Base-by-base conservation (phyloP, 2,888 invertebrate genomes). In the Carpatolechia fugitivella region DNA sequence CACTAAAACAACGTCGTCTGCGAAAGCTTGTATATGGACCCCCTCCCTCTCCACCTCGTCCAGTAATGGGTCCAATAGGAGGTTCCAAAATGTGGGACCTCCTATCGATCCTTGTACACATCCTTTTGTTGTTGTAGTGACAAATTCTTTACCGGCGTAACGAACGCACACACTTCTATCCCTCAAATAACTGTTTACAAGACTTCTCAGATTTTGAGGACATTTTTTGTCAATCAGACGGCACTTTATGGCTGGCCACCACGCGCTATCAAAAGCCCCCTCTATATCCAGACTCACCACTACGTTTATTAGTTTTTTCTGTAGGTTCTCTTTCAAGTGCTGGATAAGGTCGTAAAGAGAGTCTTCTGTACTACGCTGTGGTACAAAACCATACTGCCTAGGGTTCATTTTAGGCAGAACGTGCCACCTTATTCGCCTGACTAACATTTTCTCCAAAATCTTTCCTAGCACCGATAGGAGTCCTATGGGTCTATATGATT, bases 331-430 rank as follows among this genome's bases (percentile, higher is more conserved):
- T 6, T 36, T 36, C 14, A 36, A 7, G 6, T 36, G 36, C 14
- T 36, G 36, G 7, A 36, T 14, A 1, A 36, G 14, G 14, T 14
- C 36, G 14, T 36, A 36, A 1, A 36, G 14, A 1, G 36, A 36
- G 14, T 36, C 36, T 14, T 36, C 40, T 0, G 56, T 35, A 4
- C 53, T 0, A 3, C 51, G 11, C 64, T 63, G 64, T 62, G 60
- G 65, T 5, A 64, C 62, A 50, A 33, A 33, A 1, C 33, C 33
- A 10, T 33, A 33, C 58, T 56, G 56, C 65, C 64, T 29, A 65
- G 65, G 11, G 63, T 65, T 11, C 55, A 48, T 51, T 55, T 55
- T 52, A 58, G 61, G 30, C 54, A 59, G 13, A 56, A 56, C 0
- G 54, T 58, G 6, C 47, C 57, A 1, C 56, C 56, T 0, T 58